phyloP scores from a whole-genome alignment of 2,797 vertebrate genomes.

The Chaenodraco wilsoni region DNA sequence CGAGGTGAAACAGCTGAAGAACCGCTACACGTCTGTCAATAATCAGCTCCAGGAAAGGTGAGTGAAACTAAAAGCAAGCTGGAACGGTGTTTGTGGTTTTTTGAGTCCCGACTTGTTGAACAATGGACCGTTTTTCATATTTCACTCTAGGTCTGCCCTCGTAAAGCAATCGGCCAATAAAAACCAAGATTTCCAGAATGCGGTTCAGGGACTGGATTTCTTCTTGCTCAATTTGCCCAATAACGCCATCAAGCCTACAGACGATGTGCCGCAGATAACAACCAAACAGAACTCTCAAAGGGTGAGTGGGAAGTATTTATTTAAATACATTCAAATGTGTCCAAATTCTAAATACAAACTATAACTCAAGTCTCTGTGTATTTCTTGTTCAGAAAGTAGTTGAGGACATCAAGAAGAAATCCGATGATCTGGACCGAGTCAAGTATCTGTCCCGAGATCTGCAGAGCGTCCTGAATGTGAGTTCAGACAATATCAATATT shows the following conservation, averaged over 20 bases:
- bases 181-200: slow-evolving; percentile 90
- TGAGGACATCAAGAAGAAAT: slow-evolving; percentile 88
- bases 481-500: slow-evolving; percentile 17
- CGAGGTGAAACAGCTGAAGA: slow-evolving; percentile 88
- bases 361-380: neutral
- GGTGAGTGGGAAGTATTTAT: slow-evolving; percentile 74
- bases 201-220: slow-evolving; percentile 87
- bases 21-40: slow-evolving; percentile 85
- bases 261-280: slow-evolving; percentile 83
- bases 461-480: slow-evolving; percentile 87
- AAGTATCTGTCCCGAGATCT: slow-evolving; percentile 85
- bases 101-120: too few relatives aligned
- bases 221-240: slow-evolving; percentile 90
- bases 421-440: slow-evolving; percentile 78
- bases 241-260: slow-evolving; percentile 81
- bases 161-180: slow-evolving; percentile 83
- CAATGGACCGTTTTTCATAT: neutral
- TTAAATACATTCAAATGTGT: neutral
- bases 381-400: slow-evolving; percentile 82
- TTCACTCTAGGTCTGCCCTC: slow-evolving; percentile 81
- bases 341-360: neutral
- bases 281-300: slow-evolving; percentile 90
- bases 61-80: slow-evolving; percentile 40
- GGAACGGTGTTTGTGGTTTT: too few relatives aligned
- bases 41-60: slow-evolving; percentile 91